These are phyloP conservation scores for Takifugu ocellatus DNA, from an alignment of 2,797 vertebrate genomes.

Conservation along the genomic window DNA sequence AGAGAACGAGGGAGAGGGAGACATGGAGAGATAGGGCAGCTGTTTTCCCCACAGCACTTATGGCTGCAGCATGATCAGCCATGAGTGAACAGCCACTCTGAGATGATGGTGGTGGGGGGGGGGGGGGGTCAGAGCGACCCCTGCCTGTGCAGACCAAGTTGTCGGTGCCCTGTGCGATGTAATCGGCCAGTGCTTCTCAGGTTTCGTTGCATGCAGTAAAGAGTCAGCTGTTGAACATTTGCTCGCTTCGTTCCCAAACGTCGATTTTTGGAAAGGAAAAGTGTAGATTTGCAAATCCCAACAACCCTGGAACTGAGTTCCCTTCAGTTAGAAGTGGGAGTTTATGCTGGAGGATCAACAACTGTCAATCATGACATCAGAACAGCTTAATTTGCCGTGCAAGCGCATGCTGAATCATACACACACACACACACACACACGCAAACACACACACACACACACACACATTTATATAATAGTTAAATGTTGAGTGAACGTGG, in stretches of 20 bases:
- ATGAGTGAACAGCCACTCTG: slow-evolving; percentile 31
- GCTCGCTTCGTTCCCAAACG: slow-evolving; percentile 20
- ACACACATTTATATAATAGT: too few relatives aligned
- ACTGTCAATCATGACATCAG: not conserved
- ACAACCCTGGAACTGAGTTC: not conserved
- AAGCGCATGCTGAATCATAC: not conserved
- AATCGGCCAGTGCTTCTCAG: slow-evolving; percentile 19
- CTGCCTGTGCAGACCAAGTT: slow-evolving; percentile 27
- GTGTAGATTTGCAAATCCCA: not conserved
- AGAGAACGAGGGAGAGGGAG: not conserved
- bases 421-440: slow-evolving; percentile 9
- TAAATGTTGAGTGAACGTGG: too few relatives aligned
- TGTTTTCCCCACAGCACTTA: too few relatives aligned
- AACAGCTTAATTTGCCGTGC: too few relatives aligned
- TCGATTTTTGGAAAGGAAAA: slow-evolving; percentile 4
- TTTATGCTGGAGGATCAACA: too few relatives aligned
- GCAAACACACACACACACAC: slow-evolving; percentile 22
- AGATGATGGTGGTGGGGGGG: slow-evolving; percentile 26
- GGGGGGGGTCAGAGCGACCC: slow-evolving; percentile 52
- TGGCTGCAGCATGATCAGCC: slow-evolving; percentile 14
- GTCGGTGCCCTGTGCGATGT: slow-evolving; percentile 29
- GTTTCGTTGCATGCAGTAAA: slow-evolving; percentile 1
- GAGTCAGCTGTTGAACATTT: slow-evolving; percentile 17
- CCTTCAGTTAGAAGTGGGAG: too few relatives aligned
- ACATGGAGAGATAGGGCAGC: not conserved